phyloP scores from a whole-genome alignment of 2,888 invertebrate species.

The Dexiosoma caninum region DNA sequence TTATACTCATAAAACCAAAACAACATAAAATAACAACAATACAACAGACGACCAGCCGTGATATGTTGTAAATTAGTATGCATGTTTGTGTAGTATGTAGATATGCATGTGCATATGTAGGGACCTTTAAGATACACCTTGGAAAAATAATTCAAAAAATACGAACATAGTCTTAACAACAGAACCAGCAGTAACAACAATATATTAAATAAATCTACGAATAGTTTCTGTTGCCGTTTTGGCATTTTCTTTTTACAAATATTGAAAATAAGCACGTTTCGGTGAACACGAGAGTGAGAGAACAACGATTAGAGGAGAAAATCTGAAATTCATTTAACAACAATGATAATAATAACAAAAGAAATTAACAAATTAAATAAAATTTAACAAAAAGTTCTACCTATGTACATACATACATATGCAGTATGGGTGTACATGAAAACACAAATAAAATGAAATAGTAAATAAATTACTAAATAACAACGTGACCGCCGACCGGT shows the following conservation, averaged over 20 bases:
- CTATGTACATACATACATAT: not conserved
- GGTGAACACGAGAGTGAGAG: slow-evolving; percentile 49
- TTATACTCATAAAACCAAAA: slow-evolving; percentile 21
- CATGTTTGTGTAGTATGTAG: not conserved
- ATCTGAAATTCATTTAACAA: slow-evolving; percentile 28
- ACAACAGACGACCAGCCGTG: slow-evolving; percentile 23
- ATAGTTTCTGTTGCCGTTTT: slow-evolving; percentile 18
- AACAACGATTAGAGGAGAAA: slow-evolving; percentile 45
- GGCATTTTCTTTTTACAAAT: slow-evolving; percentile 15
- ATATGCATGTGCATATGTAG: not conserved
- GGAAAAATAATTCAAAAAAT: slow-evolving; percentile 6
- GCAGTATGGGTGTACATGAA: too few relatives aligned
- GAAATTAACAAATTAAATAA: slow-evolving; percentile 19
- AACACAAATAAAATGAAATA: too few relatives aligned
- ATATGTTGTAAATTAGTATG: not conserved
- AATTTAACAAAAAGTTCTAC: not conserved
- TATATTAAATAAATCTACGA: slow-evolving; percentile 26
- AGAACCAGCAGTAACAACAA: not conserved
- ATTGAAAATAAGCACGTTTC: slow-evolving; percentile 50
- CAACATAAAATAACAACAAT: slow-evolving; percentile 13
- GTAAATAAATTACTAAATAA: slow-evolving; percentile 22
- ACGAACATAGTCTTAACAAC: not conserved
- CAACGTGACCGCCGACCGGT: slow-evolving; percentile 66
- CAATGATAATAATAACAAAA: slow-evolving; percentile 19
- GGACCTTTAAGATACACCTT: slow-evolving; percentile 54